Evolutionary conservation across 2,797 vertebrate genomes (phyloP), one percentile per base, ranked within the genome.

Genomic region (Bradypodion ventrale): DNA sequence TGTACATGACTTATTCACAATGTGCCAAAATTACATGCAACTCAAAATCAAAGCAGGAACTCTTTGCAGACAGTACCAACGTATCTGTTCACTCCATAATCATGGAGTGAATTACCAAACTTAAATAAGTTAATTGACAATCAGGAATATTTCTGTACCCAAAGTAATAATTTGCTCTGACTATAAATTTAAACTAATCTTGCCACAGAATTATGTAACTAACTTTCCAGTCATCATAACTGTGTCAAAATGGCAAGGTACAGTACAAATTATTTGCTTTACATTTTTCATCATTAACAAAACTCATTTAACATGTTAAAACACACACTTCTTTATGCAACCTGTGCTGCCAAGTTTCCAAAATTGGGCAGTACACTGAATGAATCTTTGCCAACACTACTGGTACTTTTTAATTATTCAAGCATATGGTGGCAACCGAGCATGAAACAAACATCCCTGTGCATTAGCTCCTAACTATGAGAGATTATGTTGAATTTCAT

Each of bases 151-250:
- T 91, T 90, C 74, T 88, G 74, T 79, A 85, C 69, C 60, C 77
- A 81, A 87, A 8, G 84, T 75, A 92, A 3, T 83, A 88, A 92
- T 94, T 92, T 88, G 87, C 85, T 93, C 85, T 91, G 88, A 87
- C 79, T 90, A 63, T 52, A 91, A 86, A 89, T 81, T 62, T 83
- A 84, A 87, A 77, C 79, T 91, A 92, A 82, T 16, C 37, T 79
- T 90, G 85, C 83, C 89, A 89, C 88, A 91, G 56, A 89, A 88
- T 79, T 13, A 82, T 21, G 37, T n/a, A 83, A 82, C 70, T 44
- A 80, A 87, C 65, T 70, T 70, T 44, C 62, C 66, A 81, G 76
- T 87, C 88, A 90, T 75, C 0, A 62, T 49, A 78, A 88, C 82
- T 83, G 80, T 79, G 76, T 75, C 15, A 15, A 86, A 88, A 87